Percentiles rank a stretch among this genome's conserved stretches.
Conservation (phyloP, 2,797 vertebrate genomes). For the Gorsachius magnificus region DNA sequence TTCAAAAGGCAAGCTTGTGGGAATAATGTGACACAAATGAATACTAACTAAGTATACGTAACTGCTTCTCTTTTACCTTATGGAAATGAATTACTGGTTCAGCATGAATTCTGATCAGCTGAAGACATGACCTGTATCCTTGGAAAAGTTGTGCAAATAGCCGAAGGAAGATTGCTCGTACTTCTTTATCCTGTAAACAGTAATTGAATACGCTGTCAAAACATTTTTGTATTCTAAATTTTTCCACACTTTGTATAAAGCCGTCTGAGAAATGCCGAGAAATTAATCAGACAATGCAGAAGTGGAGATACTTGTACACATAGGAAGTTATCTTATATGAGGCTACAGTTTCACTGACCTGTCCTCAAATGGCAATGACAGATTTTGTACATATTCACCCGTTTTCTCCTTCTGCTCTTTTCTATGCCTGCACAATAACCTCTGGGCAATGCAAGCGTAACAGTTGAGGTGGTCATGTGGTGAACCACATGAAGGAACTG, state of each 20-base stretch:
- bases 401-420: background rate
- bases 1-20: background rate
- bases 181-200: conserved; percentile 92
- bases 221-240: background rate
- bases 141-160: conserved; percentile 98
- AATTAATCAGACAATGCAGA: background rate
- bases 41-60: background rate
- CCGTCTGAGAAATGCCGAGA: background rate
- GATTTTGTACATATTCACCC: background rate
- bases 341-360: background rate
- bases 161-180: conserved; percentile 94
- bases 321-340: accelerated
- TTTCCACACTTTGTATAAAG: background rate
- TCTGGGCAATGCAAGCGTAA: background rate
- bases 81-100: conserved; percentile 99
- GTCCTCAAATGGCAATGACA: background rate
- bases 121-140: conserved; percentile 96
- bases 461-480: accelerated
- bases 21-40: background rate
- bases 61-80: conserved; percentile 83
- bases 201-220: background rate
- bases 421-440: background rate
- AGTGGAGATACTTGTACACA: background rate
- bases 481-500: background rate
- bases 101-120: conserved; percentile 97